Base-by-base conservation (phyloP, 1,140 invertebrate genomes). In the Drosophila ambigua region DNA sequence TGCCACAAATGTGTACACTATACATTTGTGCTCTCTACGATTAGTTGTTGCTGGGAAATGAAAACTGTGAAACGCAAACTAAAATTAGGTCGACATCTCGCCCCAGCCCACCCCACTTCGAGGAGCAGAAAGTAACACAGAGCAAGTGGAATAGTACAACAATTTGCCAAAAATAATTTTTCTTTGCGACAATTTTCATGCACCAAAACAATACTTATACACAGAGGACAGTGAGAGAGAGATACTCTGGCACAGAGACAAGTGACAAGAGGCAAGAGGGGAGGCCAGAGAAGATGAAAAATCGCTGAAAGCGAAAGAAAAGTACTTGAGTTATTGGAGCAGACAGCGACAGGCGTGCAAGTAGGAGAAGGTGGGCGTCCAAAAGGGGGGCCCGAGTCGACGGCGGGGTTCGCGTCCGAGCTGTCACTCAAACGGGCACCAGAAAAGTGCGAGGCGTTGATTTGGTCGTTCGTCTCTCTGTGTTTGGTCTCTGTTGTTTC, bases 91-190 rank as follows among this genome's bases (percentile, higher is more conserved):
- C 80, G 81, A 53, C 48, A 60, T 64, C 54, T 26, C 49, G 11
- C 52, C 23, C 9, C 15, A 11, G 5, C 26, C 4, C 15, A 9
- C 16, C 54, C 24, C 41, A 15, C 20, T 20, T 20, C 2, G 23
- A 24, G 23, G 24, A 60, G 48, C 31, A 28, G 28, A 28, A 28
- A 58, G 35, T 61, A 68, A 41, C 46, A 50, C 57, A 63, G 52
- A 23, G 43, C 65, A 63, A 65, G 57, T 63, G 68, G 65, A 77
- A 77, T 65, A 80, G 35, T 39, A 39, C 35, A 39, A 39, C 68
- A 81, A 75, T 87, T 76, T 85, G 78, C 81, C 82, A 87, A 85
- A 85, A 85, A 85, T 85, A 85, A 85, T 85, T 84, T 87, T 62
- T 49, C 55, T 81, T 28, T 50, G 79, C 71, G 79, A 85, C 81